Base-by-base conservation (phyloP, 2,888 invertebrate genomes). In the Cataglyphis rosenhaueri region DNA sequence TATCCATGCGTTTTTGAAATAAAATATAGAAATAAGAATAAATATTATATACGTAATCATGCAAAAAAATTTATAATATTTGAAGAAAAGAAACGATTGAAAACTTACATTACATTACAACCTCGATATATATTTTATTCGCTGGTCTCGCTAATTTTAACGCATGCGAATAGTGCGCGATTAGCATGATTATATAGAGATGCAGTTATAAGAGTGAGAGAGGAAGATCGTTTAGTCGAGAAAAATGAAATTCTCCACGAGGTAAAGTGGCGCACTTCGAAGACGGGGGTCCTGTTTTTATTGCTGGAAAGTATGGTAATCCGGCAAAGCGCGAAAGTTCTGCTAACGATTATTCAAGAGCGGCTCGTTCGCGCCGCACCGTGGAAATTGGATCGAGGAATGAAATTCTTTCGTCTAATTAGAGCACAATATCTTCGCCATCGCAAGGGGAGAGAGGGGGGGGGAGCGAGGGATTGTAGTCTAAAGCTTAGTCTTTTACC, bases 391-490 rank as follows among this genome's bases (percentile, higher is more conserved):
- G 84, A 89, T 87, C 83, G 74, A 75, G 81, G 38, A 84, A 86
- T 85, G 84, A 87, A 89, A 86, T 85, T 88, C 83, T 86, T 89
- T 90, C 82, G 83, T 86, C 82, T 86, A 90, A 90, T 90, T 89
- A 86, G 81, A 76, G 82, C 66, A 70, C 84, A 84, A 85, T 87
- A 87, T 88, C 85, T 88, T 82, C 32, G 55, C 64, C 64, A 25
- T 21, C 21, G 75, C n/a, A n/a, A 81, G 76, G 75, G 35, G 35
- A 0, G 32, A 32, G 32, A 5, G 32, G 32, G 32, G 6, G 75
- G 52, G 21, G 21, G 21, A 0, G n/a, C n/a, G n/a, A 21, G 21
- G 21, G 74, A 29, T 83, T 84, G 74, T 57, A 55, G 75, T 83
- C 71, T 66, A 32, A 32, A 68, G 44, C 79, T 62, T 61, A 61